A percentile compares a stretch with the other conserved stretches of the same genome.
phyloP scores from a whole-genome alignment of 1,140 invertebrate genomes.

The Drosophila kepulauana region DNA sequence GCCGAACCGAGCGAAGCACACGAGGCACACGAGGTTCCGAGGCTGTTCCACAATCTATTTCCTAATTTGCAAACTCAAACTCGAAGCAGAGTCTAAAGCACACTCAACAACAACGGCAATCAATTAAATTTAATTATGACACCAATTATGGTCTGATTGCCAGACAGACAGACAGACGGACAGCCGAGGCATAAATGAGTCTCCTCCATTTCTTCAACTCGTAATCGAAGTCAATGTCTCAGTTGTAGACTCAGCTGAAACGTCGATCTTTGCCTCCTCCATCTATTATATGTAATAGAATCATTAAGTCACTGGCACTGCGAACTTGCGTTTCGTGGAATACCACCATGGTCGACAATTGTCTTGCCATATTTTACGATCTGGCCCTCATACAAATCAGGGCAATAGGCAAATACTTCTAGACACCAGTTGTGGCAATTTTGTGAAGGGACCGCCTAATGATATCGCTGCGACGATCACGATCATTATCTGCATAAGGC shows the following conservation, averaged over 20 bases:
- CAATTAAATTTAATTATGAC: conserved; percentile 83
- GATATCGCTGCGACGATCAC: neutral
- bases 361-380: conserved; percentile 13
- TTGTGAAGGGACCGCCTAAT: conserved; percentile 15
- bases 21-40: neutral
- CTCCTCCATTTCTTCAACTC: conserved; percentile 16
- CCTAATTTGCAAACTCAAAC: conserved; percentile 74
- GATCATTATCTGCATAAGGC: conserved; percentile 72
- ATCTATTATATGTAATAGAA: conserved; percentile 63
- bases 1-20: conserved; percentile 37
- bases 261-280: neutral
- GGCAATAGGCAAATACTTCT: conserved; percentile 64
- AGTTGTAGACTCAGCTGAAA: neutral
- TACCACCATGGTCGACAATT: conserved; percentile 49
- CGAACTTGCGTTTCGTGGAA: conserved; percentile 52
- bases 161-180: neutral
- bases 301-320: conserved; percentile 58
- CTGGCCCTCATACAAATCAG: conserved; percentile 8
- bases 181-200: conserved; percentile 51
- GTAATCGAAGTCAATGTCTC: neutral
- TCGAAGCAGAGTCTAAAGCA: neutral
- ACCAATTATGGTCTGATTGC: conserved; percentile 81
- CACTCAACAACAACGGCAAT: conserved; percentile 54
- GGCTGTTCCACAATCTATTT: conserved; percentile 43
- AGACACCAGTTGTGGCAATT: conserved; percentile 48